Conservation (phyloP, 1,140 invertebrate species). For the Streblospio benedicti region DNA sequence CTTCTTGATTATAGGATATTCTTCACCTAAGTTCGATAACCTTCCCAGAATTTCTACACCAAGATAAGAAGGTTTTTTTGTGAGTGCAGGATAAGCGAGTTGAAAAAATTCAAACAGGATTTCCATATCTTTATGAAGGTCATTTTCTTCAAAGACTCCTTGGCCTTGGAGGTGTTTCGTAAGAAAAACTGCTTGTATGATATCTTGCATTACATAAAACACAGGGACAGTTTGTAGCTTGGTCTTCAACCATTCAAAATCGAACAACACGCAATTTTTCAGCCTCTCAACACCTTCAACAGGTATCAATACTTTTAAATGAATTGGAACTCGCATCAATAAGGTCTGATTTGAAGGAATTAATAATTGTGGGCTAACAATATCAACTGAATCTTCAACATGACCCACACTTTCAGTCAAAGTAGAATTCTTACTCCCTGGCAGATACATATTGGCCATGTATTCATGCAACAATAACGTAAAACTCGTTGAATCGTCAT, state of each 20-base stretch:
- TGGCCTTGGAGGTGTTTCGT: neutral
- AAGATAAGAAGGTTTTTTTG: neutral
- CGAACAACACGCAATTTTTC: conserved; percentile 4
- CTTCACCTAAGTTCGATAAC: neutral
- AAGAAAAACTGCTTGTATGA: neutral
- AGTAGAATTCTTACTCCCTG: neutral
- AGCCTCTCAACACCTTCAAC: neutral
- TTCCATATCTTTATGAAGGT: neutral
- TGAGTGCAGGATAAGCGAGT: neutral
- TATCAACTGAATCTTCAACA: neutral
- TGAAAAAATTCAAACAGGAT: conserved; percentile 1
- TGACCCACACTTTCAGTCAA: neutral
- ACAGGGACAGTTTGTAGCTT: neutral
- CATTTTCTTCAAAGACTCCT: neutral
- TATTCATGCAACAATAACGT: conserved; percentile 12
- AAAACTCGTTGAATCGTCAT: neutral
- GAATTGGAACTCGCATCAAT: neutral
- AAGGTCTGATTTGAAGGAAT: neutral
- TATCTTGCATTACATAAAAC: neutral
- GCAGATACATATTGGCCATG: conserved; percentile 1
- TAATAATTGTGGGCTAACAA: neutral
- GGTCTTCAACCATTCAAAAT: conserved; percentile 7
- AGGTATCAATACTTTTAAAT: conserved; percentile 10
- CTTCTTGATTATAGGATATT: too few species aligned
- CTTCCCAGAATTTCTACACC: neutral